Evolutionary conservation across 1,140 invertebrate species (phyloP), one percentile per base, ranked within the genome.

Genomic region (Carcinoscorpius rotundicauda): DNA sequence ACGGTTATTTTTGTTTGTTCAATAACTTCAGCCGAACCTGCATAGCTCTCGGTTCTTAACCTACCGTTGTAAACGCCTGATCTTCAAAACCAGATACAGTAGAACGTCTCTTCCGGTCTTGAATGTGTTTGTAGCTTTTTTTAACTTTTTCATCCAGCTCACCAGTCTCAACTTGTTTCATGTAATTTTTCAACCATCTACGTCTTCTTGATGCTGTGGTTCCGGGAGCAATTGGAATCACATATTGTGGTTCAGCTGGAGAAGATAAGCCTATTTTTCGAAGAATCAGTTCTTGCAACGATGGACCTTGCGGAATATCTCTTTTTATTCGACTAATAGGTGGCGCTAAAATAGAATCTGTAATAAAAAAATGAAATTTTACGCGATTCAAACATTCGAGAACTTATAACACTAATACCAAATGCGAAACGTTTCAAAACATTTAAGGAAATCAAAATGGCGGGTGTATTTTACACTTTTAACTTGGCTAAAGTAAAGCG

Each of bases 51-150:
- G 29, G 29, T 29, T 6, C 4, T 3, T 48, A 3, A 53, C 63
- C 63, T 68, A 68, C 66, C 52, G 60, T 63, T 4, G 66, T 60
- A 52, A 68, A 68, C 49, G 66, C 60, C 49, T 68, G 66, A 8
- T 64, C 66, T 55, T 68, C 66, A 9, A 67, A 62, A 5, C 66
- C 66, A 4, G 62, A 11, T 8, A 64, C 49, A 5, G 65, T 9
- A 3, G 66, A 68, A 9, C 66, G 58, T 52, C 62, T 68, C 10
- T 57, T 61, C 29, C 29, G 29, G n/a, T 63, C 60, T 49, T 65
- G 59, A 11, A 65, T 52, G 10, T 68, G 55, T 10, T 57, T 56
- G 29, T 68, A 59, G 6, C 63, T 55, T 8, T 51, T 4, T 48
- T 63, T 51, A 4, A 68, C 57, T n/a, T 9, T 64, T 51, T 65